Base-by-base conservation (phyloP, 2,113 vertebrate species). In the Brachyistius frenatus region DNA sequence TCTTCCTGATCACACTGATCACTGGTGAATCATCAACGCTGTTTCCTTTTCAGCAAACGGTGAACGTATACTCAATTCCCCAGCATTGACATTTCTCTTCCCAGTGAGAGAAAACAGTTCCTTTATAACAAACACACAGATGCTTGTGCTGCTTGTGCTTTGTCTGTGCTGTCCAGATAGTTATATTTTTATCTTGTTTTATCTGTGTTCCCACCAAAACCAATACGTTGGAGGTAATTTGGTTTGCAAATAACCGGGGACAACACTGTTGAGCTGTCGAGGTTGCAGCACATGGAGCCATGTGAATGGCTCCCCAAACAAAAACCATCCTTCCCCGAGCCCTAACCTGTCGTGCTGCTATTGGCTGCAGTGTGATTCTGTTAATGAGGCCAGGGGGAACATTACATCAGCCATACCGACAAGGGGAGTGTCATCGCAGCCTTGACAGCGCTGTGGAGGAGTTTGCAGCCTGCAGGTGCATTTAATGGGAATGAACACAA, bases 331-430 rank as follows among this genome's bases (percentile, higher is more conserved):
- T 73, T 76, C 71, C 78, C 83, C 64, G 79, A 88, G 66, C 61
- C 83, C 57, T 78, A 73, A 94, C 91, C 76, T 94, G 91, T 90
- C 90, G 61, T 68, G 54, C 84, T 88, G 76, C 86, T 54, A 94
- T 94, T 94, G 94, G 93, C 86, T 93, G 88, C 53, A 8, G 56
- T 8, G 31, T 55, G 65, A 72, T 70, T 56, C 63, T 55, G 32
- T 63, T 74, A 83, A 79, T 61, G 47, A 81, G 78, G 50, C 66
- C 47, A 62, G 65, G 75, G 75, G 68, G 33, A 85, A 58, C 56
- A 78, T 89, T 86, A 84, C 88, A 88, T 92, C 89, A 92, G 83
- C 74, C 81, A 30, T 9, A 5, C 9, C 5, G 61, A 58, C 16
- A 10, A 53, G 73, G 61, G 74, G 73, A 85, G 73, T 66, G 78